Percentiles rank a stretch among this genome's conserved stretches.
Conservation (phyloP, 2,888 invertebrate species). For the Spodoptera exigua region DNA sequence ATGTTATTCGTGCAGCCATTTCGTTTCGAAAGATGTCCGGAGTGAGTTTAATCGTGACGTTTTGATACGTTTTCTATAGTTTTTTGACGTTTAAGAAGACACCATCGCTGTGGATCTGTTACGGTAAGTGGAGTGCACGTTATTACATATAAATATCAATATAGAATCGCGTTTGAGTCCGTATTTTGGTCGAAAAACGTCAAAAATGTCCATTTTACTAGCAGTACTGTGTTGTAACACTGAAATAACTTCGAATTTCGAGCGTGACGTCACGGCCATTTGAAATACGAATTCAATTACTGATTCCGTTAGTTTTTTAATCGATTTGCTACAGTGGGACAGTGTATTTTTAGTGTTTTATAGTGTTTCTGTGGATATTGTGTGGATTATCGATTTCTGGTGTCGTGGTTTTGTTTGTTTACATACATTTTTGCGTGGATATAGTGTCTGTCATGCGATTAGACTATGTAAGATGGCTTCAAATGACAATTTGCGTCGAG, state of each 20-base stretch:
- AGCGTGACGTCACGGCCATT: slow-evolving; percentile 63
- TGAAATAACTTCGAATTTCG: slow-evolving; percentile 68
- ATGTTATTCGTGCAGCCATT: slow-evolving; percentile 86
- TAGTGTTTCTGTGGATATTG: slow-evolving; percentile 15
- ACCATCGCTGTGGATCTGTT: slow-evolving; percentile 65
- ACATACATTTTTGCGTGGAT: slow-evolving; percentile 22
- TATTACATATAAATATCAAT: slow-evolving; percentile 43
- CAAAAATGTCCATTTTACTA: slow-evolving; percentile 48
- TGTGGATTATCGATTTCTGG: slow-evolving; percentile 12
- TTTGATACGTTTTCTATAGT: slow-evolving; percentile 79
- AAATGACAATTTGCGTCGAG: slow-evolving; percentile 50
- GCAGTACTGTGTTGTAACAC: slow-evolving; percentile 62
- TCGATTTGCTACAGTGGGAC: slow-evolving; percentile 16
- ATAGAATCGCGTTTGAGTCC: slow-evolving; percentile 29
- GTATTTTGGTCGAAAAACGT: slow-evolving; percentile 39
- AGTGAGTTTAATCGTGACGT: slow-evolving; percentile 78
- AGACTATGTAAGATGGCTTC: slow-evolving; percentile 49
- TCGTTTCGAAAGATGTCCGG: slow-evolving; percentile 83
- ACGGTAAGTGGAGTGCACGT: slow-evolving; percentile 71
- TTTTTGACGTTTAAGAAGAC: slow-evolving; percentile 77
- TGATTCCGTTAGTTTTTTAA: slow-evolving; percentile 48
- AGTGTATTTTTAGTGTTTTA: slow-evolving; percentile 8
- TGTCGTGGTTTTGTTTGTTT: slow-evolving; percentile 22
- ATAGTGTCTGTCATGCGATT: slow-evolving; percentile 35
- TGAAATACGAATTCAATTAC: slow-evolving; percentile 49